Evolutionary conservation across 2,797 vertebrate genomes (phyloP).

Genomic region (Eulemur rubriventer): DNA sequence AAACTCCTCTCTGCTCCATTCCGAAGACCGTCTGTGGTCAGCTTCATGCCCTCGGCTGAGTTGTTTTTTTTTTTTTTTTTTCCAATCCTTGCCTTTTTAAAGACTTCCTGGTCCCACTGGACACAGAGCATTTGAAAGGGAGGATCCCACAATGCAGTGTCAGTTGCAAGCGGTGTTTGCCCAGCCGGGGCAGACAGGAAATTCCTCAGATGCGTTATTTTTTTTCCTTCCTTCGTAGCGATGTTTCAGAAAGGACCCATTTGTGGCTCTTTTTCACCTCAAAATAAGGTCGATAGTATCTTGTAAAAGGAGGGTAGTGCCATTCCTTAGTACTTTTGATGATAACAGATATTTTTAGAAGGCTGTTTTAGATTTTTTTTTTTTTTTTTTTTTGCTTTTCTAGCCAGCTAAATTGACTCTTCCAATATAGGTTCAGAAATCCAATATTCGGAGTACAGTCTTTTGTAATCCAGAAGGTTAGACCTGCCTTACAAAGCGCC

Average conservation of each 20-base stretch:
- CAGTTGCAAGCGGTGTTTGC: background rate
- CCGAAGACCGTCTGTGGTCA: background rate
- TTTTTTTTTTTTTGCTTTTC: background rate
- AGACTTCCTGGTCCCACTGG: background rate
- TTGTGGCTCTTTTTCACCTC: conserved; percentile 24
- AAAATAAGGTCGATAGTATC: background rate
- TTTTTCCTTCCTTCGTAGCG: background rate
- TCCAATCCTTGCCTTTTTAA: background rate
- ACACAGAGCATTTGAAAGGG: background rate
- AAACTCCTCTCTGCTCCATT: background rate
- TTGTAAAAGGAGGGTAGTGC: background rate
- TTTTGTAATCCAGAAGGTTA: background rate
- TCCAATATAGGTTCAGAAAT: background rate
- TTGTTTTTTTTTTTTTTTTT: background rate
- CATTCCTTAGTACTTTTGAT: conserved; percentile 25
- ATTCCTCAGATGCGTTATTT: background rate
- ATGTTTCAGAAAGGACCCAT: background rate
- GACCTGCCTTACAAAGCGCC: conserved; percentile 18
- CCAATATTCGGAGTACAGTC: background rate
- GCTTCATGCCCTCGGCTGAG: background rate
- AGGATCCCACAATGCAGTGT: background rate
- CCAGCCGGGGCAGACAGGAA: background rate
- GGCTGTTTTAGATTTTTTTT: background rate
- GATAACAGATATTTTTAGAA: conserved; percentile 45
- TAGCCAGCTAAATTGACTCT: background rate